Evolutionary conservation across 23 tunicate genomes (phyloP).

Genomic region (Phallusia fumigata): DNA sequence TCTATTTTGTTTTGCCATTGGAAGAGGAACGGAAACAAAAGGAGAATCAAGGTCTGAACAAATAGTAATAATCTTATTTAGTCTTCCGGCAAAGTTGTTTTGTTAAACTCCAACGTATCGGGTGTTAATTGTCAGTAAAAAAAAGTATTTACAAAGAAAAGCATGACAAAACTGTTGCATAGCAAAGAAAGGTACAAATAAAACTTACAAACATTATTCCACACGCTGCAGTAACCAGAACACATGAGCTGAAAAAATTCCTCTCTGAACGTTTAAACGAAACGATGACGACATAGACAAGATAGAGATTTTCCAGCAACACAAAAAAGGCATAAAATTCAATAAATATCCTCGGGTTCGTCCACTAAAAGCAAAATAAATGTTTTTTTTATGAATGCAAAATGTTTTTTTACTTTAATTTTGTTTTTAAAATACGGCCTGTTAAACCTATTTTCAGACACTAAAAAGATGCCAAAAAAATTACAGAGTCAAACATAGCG

Average conservation of each 20-base stretch:
- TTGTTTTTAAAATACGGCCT: no score
- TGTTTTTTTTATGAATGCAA: no score
- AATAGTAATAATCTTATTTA: background rate
- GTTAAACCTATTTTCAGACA: no score
- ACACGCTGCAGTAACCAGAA: background rate
- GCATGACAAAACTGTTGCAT: background rate
- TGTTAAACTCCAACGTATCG: no score
- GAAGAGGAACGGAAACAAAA: slow-evolving; percentile 8
- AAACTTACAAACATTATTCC: slow-evolving; percentile 15
- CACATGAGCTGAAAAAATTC: slow-evolving; percentile 12
- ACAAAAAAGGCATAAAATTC: slow-evolving; percentile 16
- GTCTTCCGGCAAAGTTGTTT: no score
- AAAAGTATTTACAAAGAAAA: background rate
- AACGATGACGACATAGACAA: slow-evolving; percentile 9
- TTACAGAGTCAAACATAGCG: no score
- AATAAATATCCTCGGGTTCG: slow-evolving; percentile 7
- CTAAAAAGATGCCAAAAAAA: no score
- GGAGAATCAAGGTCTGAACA: slow-evolving; percentile 13
- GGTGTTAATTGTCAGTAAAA: no score
- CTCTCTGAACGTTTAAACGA: slow-evolving; percentile 18
- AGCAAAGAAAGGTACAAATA: no score
- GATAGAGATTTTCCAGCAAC: slow-evolving; percentile 17
- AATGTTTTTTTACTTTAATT: no score
- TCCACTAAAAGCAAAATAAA: slow-evolving; percentile 29
- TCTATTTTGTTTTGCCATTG: background rate